Percentiles rank a stretch among this genome's conserved stretches.
Evolutionary conservation across 2,797 vertebrate species (phyloP).

Genomic region (Somateria mollissima): DNA sequence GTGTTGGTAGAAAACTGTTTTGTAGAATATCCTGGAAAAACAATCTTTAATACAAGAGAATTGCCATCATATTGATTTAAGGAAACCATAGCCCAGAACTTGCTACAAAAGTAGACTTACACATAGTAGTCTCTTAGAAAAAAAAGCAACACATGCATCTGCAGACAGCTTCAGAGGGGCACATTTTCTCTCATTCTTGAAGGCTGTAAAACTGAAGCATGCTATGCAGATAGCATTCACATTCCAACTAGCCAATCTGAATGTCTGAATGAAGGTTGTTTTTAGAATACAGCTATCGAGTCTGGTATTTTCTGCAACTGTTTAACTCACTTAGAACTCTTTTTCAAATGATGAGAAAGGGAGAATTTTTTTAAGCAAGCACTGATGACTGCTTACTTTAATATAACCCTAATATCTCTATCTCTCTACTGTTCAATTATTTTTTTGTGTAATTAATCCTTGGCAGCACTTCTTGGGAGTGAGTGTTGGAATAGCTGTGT

Average conservation of each 20-base stretch:
- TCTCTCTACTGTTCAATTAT: not conserved
- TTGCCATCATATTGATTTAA: not conserved
- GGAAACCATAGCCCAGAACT: not conserved
- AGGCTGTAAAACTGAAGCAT: not conserved
- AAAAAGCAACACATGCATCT: not conserved
- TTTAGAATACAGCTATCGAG: not conserved
- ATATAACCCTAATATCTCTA: not conserved
- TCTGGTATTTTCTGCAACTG: not conserved
- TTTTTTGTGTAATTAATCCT: not conserved
- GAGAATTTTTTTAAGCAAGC: not conserved
- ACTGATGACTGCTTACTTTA: not conserved
- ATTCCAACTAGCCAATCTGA: not conserved
- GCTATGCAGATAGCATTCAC: not conserved
- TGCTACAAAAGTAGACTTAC: not conserved
- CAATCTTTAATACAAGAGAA: not conserved
- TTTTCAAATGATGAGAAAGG: not conserved
- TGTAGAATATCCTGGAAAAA: not conserved
- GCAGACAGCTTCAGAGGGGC: not conserved
- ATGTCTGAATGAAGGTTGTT: not conserved
- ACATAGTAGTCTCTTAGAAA: not conserved
- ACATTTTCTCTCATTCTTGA: not conserved
- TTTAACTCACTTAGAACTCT: not conserved
- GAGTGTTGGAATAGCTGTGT: not conserved
- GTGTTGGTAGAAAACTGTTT: not conserved
- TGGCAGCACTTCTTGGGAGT: not conserved